A percentile compares a stretch with the other conserved stretches of the same genome.
Conservation (phyloP, 2,888 invertebrate genomes). For the Gryllus longicercus region DNA sequence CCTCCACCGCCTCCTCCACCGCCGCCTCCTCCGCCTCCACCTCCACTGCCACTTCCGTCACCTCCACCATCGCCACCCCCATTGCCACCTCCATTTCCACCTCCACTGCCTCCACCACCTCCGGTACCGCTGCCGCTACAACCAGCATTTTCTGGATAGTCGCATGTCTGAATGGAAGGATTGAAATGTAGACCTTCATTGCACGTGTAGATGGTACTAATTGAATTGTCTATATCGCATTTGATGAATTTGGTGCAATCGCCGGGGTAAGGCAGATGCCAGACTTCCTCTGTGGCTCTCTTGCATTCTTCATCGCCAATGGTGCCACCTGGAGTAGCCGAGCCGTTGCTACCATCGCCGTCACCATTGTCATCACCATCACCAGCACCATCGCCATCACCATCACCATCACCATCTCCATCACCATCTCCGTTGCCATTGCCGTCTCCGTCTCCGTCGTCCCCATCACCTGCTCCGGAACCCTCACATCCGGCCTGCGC, state of each 20-base stretch:
- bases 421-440: too few relatives aligned
- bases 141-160: not conserved
- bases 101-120: not conserved
- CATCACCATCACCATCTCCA: too few relatives aligned
- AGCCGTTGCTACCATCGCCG: too few relatives aligned
- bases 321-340: not conserved
- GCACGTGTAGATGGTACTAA: not conserved
- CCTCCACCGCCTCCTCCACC: not conserved
- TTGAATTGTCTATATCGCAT: not conserved
- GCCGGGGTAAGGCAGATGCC: not conserved
- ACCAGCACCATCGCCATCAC: too few relatives aligned
- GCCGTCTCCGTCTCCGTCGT: too few relatives aligned
- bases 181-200: not conserved
- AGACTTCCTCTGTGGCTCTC: not conserved
- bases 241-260: constrained; percentile 4
- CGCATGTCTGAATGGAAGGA: not conserved
- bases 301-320: not conserved
- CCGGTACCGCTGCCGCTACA: not conserved
- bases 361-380: too few relatives aligned
- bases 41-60: not conserved
- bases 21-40: not conserved
- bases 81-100: not conserved
- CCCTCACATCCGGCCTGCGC: not conserved
- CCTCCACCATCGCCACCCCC: not conserved
- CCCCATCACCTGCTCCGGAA: not conserved